These are phyloP conservation scores for Pteromalus puparum DNA, from an alignment of 1,140 invertebrate genomes.

Conservation along the genomic window DNA sequence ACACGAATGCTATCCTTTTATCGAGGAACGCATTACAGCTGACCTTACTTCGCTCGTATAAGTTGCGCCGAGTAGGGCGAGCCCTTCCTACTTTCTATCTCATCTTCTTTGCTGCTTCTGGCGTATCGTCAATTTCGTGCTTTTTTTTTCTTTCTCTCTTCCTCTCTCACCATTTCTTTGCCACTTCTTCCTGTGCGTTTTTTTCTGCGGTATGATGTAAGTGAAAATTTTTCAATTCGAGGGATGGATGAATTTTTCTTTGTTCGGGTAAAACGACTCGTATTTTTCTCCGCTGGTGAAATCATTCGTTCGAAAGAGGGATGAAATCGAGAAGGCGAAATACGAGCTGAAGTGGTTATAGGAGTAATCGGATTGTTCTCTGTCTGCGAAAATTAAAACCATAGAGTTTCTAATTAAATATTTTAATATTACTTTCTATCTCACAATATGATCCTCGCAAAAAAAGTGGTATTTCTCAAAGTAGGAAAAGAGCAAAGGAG, in stretches of 20 bases:
- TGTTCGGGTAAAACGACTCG: not conserved
- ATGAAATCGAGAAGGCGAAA: not conserved
- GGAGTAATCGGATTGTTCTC: not conserved
- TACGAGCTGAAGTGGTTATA: not conserved
- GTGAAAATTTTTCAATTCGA: not conserved
- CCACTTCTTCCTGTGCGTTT: not conserved
- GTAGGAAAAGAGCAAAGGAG: not conserved
- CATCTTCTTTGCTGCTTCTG: not conserved
- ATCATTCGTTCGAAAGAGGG: not conserved
- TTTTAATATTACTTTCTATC: too few relatives aligned
- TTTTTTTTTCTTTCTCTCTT: not conserved
- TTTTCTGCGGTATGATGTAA: not conserved
- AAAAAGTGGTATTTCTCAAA: not conserved
- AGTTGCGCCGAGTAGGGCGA: constrained; percentile 13
- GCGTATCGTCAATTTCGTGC: not conserved
- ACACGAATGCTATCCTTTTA: constrained; percentile 36
- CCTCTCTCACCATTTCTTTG: not conserved
- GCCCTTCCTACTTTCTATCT: constrained; percentile 19
- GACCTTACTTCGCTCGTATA: constrained; percentile 40
- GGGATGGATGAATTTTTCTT: not conserved
- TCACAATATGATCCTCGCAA: not conserved
- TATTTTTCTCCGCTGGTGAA: not conserved
- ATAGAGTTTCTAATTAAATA: too few relatives aligned
- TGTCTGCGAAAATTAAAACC: too few relatives aligned
- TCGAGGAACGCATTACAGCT: constrained; percentile 39